Evolutionary conservation across 30 jellyfish, hydroid and myxozoan species (phyloP), one percentile per base, ranked within the genome.

Genomic region (Rhopilema esculentum): DNA sequence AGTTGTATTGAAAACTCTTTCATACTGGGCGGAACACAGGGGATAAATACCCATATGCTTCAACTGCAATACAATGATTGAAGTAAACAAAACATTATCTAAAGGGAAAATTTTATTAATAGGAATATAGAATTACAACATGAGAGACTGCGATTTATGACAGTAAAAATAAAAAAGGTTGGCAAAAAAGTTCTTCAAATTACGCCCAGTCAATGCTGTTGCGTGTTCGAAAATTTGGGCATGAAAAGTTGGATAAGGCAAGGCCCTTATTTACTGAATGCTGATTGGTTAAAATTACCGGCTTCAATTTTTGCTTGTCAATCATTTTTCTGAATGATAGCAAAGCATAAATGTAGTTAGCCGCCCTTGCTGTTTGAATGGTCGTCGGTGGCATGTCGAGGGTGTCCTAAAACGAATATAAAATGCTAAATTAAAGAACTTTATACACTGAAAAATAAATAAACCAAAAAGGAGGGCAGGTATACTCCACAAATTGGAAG

Each of bases 281-380:
- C 57, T 40, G 57, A 40, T 40, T 40, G n/a, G 61, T 16, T 69
- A 40, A 17, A 61, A 97, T 72, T 89, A 94, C 99, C 89, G 99
- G 99, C 57, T 80, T 79, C 72, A 94, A 31, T 65, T 66, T 84
- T 20, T 94, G 99, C 75, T 94, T 94, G 27, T 81, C 88, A 26
- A 94, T 87, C 79, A 64, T 28, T 61, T 94, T 94, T 32, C 99
- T 72, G 86, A 89, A 94, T 40, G 97, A 69, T 23, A 94, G 72
- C 83, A 94, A 65, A 6, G 97, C 91, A 25, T 86, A 83, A 28
- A 94, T 75, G 86, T 65, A 53, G 79, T 89, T 94, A 12, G 99
- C 99, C 20, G 99, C 99, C 67, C 99, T 73, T 74, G 99, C 97
- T 0, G 97, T 68, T 68, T 94, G 99, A 19, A 78, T 69, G 21